Evolutionary conservation across 2,113 vertebrate genomes (phyloP).

Genomic region (human (Homo sapiens)): DNA sequence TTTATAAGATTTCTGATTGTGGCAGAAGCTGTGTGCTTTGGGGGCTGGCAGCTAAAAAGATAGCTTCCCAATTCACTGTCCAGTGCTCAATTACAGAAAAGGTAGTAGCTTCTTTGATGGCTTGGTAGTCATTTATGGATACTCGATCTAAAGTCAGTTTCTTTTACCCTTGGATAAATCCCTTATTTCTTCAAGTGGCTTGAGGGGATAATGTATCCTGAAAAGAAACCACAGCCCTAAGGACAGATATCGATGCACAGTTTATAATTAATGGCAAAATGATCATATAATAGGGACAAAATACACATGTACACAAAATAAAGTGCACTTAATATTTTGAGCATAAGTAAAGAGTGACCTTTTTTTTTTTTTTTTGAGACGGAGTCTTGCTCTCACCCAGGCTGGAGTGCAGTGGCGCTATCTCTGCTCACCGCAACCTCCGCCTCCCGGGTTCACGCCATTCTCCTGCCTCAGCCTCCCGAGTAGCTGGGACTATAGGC

Average conservation of each 20-base stretch:
- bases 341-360: not conserved
- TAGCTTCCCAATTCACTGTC: not conserved
- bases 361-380: not conserved
- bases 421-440: no score
- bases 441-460: no score
- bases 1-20: not conserved
- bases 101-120: not conserved
- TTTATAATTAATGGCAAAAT: not conserved
- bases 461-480: no score
- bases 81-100: not conserved
- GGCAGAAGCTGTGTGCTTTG: not conserved
- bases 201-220: not conserved
- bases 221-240: not conserved
- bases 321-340: not conserved
- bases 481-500: no score
- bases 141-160: not conserved
- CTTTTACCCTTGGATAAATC: not conserved
- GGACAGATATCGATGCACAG: not conserved
- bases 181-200: not conserved
- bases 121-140: not conserved
- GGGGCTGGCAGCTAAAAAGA: not conserved
- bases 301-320: not conserved
- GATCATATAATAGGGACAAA: not conserved
- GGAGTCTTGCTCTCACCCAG: no score
- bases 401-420: no score